Evolutionary conservation across 1,140 invertebrate species (phyloP).

Genomic region (Microplitis demolitor): DNA sequence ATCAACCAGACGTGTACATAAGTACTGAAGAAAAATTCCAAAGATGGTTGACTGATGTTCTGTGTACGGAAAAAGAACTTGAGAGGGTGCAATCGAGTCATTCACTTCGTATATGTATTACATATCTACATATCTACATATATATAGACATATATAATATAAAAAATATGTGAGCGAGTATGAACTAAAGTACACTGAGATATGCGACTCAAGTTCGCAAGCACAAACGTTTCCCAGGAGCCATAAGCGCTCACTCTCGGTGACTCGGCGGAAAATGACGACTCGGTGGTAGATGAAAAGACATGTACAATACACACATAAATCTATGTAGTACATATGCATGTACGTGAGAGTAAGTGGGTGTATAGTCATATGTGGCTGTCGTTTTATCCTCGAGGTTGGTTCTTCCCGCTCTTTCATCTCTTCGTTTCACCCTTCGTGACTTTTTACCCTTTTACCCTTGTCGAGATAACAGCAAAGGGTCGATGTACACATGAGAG

Average conservation of each 20-base stretch:
- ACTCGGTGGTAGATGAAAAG: not conserved
- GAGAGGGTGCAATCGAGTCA: constrained; percentile 18
- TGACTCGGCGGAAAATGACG: constrained; percentile 25
- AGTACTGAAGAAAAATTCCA: constrained; percentile 20
- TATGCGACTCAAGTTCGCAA: constrained; percentile 5
- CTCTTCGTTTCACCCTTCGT: constrained; percentile 19
- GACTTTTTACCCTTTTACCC: constrained; percentile 26
- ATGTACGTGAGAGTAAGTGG: not conserved
- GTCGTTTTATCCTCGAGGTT: constrained; percentile 1
- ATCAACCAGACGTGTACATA: not conserved
- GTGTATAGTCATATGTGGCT: not conserved
- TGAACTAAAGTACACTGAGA: not conserved
- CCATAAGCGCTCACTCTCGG: not conserved
- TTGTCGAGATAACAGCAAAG: constrained; percentile 10
- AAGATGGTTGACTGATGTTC: not conserved
- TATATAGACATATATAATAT: not conserved
- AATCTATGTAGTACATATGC: constrained; percentile 1
- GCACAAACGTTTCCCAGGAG: constrained; percentile 9
- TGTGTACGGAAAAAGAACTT: not conserved
- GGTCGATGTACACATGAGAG: constrained; percentile 12
- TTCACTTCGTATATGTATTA: constrained; percentile 8
- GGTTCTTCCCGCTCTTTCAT: constrained; percentile 20
- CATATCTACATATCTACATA: too few species aligned
- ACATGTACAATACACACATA: not conserved
- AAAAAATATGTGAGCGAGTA: too few species aligned